Evolutionary conservation across 2,113 vertebrate genomes (phyloP).

Genomic region (Porphyrio hochstetteri): DNA sequence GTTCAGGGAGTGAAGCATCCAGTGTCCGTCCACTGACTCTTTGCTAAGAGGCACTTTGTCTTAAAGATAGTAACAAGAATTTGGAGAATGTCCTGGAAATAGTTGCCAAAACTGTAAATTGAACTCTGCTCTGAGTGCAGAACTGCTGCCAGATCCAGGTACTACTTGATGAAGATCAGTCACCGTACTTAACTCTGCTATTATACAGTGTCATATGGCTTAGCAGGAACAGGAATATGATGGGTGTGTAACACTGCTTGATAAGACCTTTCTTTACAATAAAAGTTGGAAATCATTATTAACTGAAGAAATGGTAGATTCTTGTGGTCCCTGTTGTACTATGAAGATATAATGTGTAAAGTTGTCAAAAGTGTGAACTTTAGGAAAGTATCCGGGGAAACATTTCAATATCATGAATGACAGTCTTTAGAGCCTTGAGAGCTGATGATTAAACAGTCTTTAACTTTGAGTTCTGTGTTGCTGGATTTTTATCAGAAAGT

Average conservation of each 20-base stretch:
- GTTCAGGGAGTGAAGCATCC: not conserved
- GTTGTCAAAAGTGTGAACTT: slow-evolving; percentile 7
- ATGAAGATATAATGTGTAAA: not conserved
- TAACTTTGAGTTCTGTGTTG: not conserved
- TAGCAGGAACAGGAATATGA: not conserved
- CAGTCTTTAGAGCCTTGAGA: not conserved
- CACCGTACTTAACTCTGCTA: slow-evolving; percentile 23
- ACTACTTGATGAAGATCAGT: slow-evolving; percentile 50
- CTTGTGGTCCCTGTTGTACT: not conserved
- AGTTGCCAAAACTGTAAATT: slow-evolving; percentile 64
- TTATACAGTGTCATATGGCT: not conserved
- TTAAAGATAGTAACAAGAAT: slow-evolving; percentile 27
- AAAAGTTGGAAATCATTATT: slow-evolving; percentile 5
- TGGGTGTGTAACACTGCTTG: not conserved
- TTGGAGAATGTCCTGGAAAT: slow-evolving; percentile 44
- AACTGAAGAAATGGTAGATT: not conserved
- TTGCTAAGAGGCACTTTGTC: slow-evolving; percentile 51
- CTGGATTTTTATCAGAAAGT: not conserved
- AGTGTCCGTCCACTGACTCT: slow-evolving; percentile 25
- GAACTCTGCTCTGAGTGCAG: slow-evolving; percentile 22
- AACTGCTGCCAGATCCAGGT: slow-evolving; percentile 41
- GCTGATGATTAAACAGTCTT: not conserved
- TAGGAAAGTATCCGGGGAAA: not conserved
- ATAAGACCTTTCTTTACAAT: not conserved
- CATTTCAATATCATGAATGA: not conserved